A percentile compares a stretch with the other conserved stretches of the same genome.
Evolutionary conservation across 2,113 vertebrate species (phyloP).

Genomic region (Riparia riparia): DNA sequence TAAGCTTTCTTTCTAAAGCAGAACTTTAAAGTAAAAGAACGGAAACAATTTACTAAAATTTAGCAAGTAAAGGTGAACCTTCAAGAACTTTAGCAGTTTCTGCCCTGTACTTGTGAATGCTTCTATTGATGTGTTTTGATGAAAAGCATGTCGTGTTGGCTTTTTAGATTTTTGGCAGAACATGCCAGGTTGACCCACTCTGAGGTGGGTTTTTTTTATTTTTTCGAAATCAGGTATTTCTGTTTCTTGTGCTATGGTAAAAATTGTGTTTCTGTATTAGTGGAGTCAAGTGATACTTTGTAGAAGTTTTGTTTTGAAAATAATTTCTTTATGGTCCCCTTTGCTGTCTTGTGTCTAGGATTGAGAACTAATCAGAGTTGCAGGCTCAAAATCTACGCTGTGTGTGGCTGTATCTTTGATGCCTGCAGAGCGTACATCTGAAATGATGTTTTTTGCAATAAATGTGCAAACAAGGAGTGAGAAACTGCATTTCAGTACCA

Average conservation of each 20-base stretch:
- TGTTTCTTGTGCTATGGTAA: background rate
- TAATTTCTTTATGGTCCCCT: background rate
- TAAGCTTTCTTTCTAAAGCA: background rate
- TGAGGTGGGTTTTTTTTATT: too few relatives aligned
- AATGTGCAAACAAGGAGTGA: background rate
- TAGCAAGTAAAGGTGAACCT: background rate
- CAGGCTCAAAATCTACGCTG: accelerated
- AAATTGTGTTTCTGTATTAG: background rate
- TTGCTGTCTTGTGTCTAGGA: background rate
- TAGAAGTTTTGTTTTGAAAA: background rate
- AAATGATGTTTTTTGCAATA: background rate
- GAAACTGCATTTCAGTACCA: background rate
- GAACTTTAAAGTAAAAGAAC: background rate
- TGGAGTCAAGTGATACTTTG: background rate
- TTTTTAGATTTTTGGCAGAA: background rate
- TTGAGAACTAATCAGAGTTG: background rate
- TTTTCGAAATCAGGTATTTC: background rate
- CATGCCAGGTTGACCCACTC: background rate
- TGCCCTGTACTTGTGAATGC: background rate
- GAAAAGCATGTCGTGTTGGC: background rate
- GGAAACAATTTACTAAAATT: background rate
- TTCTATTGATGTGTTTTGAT: background rate
- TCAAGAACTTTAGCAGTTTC: background rate
- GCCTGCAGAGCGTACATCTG: background rate
- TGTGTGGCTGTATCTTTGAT: background rate